Base-by-base conservation (phyloP, 1,140 invertebrate species). In the Trinorchestia longiramus region DNA sequence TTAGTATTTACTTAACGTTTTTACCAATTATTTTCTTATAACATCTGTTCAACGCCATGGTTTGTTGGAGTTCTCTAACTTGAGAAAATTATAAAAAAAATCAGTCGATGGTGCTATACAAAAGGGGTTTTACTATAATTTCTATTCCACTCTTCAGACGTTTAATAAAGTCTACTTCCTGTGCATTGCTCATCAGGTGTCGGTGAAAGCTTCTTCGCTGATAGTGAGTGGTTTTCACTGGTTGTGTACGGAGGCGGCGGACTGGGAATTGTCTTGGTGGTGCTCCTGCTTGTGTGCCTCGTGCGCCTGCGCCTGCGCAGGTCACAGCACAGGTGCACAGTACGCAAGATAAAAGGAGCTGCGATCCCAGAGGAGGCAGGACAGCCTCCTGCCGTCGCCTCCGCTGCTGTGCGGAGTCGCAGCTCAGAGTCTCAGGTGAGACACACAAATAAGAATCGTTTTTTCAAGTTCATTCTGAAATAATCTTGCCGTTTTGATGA, bases 311-410 rank as follows among this genome's bases (percentile, higher is more conserved):
- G 91, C 41, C 57, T 96, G 44, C 43, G 95, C 40, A 42, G 57
- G 77, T 96, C 92, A 36, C 91, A 95, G 87, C 91, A 96, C 87
- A 43, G 53, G 42, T 96, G 95, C 53, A 95, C 91, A 15, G 91
- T 95, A 42, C 94, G 91, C 6, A 95, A 95, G n/a, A 95, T 95
- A 6, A 94, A 94, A 40, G 92, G 43, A 0, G 92, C 92, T 0
- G 43, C 92, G 0, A 94, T 94, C 6, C 92, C 92, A 4, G 92
- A 94, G 36, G 92, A 94, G 44, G 92, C 92, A 47, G 92, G 92
- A 1, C 92, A 94, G 41, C 92, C 92, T 43, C 43, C 92, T 40
- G 15, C 92, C 36, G 43, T 43, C 92, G 40, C 92, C 43, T 43
- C 92, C 43, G 43, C 92, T 17, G 92, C 44, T 15, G 44, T 44